These are phyloP conservation scores for Pogonocherus hispidulus DNA, from an alignment of 2,888 invertebrate genomes.

Conservation along the genomic window DNA sequence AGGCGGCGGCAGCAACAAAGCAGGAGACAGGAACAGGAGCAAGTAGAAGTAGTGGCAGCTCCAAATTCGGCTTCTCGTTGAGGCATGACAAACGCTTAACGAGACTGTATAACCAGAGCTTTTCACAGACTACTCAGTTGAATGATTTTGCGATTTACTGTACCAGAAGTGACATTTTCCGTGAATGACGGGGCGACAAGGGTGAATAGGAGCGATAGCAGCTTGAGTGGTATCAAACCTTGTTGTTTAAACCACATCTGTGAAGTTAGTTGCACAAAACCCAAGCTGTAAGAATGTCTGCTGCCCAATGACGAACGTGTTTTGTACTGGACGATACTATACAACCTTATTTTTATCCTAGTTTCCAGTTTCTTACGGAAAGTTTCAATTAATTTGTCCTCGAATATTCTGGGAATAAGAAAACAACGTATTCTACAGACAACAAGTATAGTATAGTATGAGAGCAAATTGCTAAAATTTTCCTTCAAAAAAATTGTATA, in stretches of 20 bases:
- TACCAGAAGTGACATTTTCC: conserved; percentile 60
- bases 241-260: conserved; percentile 64
- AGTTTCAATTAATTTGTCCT: too few species aligned
- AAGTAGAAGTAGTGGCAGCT: conserved; percentile 42
- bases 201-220: conserved; percentile 56
- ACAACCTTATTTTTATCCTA: too few species aligned
- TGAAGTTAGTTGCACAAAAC: conserved; percentile 61
- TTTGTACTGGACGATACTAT: not conserved
- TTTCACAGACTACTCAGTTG: conserved; percentile 64
- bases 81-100: conserved; percentile 58
- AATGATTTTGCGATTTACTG: conserved; percentile 58
- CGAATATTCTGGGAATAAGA: too few species aligned
- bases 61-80: conserved; percentile 55
- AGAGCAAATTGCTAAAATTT: too few species aligned
- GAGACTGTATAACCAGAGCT: conserved; percentile 62
- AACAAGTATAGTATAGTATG: too few species aligned
- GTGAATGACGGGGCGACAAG: conserved; percentile 61
- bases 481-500: too few species aligned
- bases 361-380: too few species aligned
- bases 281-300: not conserved
- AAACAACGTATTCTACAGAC: too few species aligned
- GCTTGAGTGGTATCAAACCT: conserved; percentile 62
- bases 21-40: conserved; percentile 22
- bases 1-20: conserved; percentile 21
- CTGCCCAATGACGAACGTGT: not conserved